Evolutionary conservation across 2,888 invertebrate species (phyloP).

Genomic region (Drosophila meridiana): DNA sequence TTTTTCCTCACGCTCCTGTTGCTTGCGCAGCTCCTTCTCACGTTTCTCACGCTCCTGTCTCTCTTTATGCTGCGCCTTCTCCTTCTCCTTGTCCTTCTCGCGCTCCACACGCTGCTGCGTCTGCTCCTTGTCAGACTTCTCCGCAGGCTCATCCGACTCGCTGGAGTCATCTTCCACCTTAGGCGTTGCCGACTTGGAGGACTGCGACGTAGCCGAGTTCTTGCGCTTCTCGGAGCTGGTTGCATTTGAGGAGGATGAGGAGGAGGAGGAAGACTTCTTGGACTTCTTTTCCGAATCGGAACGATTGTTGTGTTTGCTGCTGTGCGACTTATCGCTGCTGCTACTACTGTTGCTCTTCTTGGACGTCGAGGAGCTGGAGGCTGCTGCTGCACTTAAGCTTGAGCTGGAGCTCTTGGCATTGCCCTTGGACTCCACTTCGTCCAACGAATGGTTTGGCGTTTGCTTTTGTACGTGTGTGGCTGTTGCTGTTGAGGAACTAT

Average conservation of each 20-base stretch:
- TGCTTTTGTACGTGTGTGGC: constrained; percentile 66
- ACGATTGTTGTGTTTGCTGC: constrained; percentile 82
- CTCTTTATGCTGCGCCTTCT: constrained; percentile 45
- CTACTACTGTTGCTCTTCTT: constrained; percentile 47
- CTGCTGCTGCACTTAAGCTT: constrained; percentile 5
- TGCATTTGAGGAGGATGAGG: constrained; percentile 23
- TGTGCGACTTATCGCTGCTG: constrained; percentile 45
- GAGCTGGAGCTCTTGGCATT: constrained; percentile 35
- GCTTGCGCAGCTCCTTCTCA: constrained; percentile 58
- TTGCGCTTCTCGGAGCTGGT: constrained; percentile 74
- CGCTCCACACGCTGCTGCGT: constrained; percentile 35
- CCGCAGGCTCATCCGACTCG: constrained; percentile 70
- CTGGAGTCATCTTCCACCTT: constrained; percentile 73
- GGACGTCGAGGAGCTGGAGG: constrained; percentile 33
- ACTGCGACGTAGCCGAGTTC: constrained; percentile 69
- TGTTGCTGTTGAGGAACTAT: constrained; percentile 75
- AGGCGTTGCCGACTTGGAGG: constrained; percentile 64
- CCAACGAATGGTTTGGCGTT: constrained; percentile 53
- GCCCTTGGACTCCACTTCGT: constrained; percentile 49
- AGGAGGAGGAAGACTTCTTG: constrained; percentile 50
- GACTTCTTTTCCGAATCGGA: constrained; percentile 79
- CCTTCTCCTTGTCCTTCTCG: constrained; percentile 56
- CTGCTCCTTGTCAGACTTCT: constrained; percentile 43
- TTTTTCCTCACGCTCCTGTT: constrained; percentile 69
- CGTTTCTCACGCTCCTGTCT: constrained; percentile 68